A percentile compares a stretch with the other conserved stretches of the same genome.
Conservation (phyloP, 2,113 vertebrate genomes). For the Peucedramus taeniatus region DNA sequence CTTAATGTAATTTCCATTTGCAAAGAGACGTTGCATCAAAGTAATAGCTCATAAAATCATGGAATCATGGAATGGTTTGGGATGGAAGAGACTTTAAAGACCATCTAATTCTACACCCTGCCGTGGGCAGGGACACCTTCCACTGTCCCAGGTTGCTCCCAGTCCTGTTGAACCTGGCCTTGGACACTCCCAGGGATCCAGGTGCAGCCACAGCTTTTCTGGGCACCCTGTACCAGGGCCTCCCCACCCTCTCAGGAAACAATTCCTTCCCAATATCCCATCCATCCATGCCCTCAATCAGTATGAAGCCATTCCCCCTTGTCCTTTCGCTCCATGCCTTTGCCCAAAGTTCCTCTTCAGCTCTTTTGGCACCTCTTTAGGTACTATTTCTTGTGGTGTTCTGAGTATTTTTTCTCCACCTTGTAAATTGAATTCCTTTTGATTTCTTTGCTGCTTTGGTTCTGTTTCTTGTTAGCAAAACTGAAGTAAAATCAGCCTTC, state of each 20-base stretch:
- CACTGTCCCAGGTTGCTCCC: fast-evolving
- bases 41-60: neutral
- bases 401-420: neutral
- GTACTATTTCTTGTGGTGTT: neutral
- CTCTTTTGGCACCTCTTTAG: neutral
- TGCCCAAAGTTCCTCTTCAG: neutral
- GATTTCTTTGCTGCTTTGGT: neutral
- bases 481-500: neutral
- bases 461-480: neutral
- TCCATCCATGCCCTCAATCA: neutral
- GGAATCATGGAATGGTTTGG: neutral
- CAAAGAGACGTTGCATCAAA: neutral
- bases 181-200: neutral
- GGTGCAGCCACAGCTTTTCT: neutral
- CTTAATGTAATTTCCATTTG: neutral
- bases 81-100: neutral
- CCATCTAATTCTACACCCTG: no score
- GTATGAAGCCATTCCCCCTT: neutral
- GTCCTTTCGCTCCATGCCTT: neutral
- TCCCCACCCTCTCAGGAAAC: fast-evolving
- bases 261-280: neutral
- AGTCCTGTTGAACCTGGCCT: fast-evolving
- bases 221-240: neutral
- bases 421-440: neutral
- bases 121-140: fast-evolving